These are phyloP conservation scores for Pogonomyrmex californicus DNA, from an alignment of 1,140 invertebrate species.

Conservation along the genomic window DNA sequence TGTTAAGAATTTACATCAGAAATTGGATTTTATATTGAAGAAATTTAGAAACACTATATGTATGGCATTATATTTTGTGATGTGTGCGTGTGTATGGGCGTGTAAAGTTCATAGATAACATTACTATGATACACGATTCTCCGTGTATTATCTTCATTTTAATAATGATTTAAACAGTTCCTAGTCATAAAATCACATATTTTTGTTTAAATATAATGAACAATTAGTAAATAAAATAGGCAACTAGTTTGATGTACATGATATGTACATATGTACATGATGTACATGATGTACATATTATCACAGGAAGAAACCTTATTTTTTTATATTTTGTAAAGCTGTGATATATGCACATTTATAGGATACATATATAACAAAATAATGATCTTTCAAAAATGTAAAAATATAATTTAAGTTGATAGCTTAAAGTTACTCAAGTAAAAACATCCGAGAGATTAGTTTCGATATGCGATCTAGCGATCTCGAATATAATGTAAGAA, in stretches of 20 bases:
- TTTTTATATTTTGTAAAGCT: conserved; percentile 14
- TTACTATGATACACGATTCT: neutral
- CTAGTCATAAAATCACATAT: conserved; percentile 63
- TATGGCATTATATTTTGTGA: neutral
- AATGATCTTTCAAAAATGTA: conserved; percentile 32
- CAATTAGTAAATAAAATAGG: conserved; percentile 34
- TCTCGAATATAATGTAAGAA: neutral
- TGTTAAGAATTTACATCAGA: too few species aligned
- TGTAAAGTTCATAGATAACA: neutral
- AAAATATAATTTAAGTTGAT: neutral
- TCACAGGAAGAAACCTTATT: conserved; percentile 19
- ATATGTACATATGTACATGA: conserved; percentile 4
- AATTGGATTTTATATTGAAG: too few species aligned
- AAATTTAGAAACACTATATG: too few species aligned
- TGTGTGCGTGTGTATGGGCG: neutral
- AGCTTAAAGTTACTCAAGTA: neutral
- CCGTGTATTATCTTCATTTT: conserved; percentile 23
- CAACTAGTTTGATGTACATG: conserved; percentile 32
- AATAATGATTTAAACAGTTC: conserved; percentile 40
- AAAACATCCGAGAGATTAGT: neutral
- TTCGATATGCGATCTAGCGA: neutral
- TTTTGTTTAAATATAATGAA: conserved; percentile 40
- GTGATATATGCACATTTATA: conserved; percentile 18
- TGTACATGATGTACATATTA: neutral
- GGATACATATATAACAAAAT: neutral